Evolutionary conservation across 2,113 vertebrate genomes (phyloP).

Genomic region (Gnathonemus echidnorhynchus): DNA sequence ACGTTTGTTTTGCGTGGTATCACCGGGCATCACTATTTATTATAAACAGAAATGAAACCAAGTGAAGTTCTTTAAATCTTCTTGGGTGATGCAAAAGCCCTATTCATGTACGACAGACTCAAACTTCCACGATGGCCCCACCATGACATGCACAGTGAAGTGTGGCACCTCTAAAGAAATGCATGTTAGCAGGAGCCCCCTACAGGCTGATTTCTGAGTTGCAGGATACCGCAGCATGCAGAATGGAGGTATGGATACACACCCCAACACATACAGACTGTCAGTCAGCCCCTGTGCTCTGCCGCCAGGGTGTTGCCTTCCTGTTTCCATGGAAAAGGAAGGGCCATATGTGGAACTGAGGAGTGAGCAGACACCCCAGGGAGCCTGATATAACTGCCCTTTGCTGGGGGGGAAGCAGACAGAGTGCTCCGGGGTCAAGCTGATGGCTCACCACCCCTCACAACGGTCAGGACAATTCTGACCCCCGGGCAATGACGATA

Average conservation of each 20-base stretch:
- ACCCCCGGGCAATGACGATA: not conserved
- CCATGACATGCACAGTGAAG: not conserved
- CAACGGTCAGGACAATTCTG: not conserved
- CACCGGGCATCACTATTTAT: not conserved
- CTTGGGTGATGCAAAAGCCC: not conserved
- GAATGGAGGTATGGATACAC: not conserved
- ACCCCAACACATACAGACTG: not conserved
- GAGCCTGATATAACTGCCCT: not conserved
- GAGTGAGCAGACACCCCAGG: not conserved
- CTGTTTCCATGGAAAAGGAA: not conserved
- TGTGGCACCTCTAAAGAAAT: not conserved
- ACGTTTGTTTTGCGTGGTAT: not conserved
- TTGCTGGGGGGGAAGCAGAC: not conserved
- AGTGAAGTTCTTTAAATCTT: not conserved
- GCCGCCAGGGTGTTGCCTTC: not conserved
- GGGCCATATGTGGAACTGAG: not conserved
- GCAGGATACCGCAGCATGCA: not conserved
- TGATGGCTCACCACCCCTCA: not conserved
- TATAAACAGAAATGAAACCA: not conserved
- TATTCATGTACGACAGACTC: not conserved
- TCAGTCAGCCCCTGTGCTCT: not conserved
- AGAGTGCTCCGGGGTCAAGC: not conserved
- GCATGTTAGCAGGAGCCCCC: not conserved
- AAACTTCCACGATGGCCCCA: not conserved
- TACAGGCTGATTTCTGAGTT: not conserved